A percentile compares a stretch with the other conserved stretches of the same genome.
Evolutionary conservation across 23 tunicate species (phyloP).

Genomic region (Trididemnum nubilum): DNA sequence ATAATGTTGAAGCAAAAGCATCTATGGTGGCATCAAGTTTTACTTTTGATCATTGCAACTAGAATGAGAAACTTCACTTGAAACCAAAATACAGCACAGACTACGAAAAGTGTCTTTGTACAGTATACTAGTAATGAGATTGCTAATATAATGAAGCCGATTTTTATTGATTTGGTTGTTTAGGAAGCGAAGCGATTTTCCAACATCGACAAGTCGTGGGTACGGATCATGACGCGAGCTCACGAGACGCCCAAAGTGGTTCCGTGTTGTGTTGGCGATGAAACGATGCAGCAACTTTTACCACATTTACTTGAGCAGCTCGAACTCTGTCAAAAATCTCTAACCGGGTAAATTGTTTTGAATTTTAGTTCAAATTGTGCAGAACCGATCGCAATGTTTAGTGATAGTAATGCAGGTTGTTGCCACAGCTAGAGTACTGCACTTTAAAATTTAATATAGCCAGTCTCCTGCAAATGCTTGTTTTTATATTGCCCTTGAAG

Average conservation of each 20-base stretch:
- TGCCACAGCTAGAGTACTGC: not conserved
- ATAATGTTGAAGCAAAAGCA: too few species aligned
- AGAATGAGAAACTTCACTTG: too few species aligned
- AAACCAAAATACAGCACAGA: too few species aligned
- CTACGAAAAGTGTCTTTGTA: too few species aligned
- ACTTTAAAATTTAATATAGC: too few species aligned
- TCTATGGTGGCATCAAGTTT: too few species aligned
- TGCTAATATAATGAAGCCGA: too few species aligned
- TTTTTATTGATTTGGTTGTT: too few species aligned
- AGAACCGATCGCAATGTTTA: too few species aligned
- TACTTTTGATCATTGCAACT: too few species aligned
- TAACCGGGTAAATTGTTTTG: conserved; percentile 84
- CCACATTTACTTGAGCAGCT: conserved; percentile 95
- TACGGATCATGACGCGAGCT: conserved; percentile 94
- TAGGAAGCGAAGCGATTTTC: conserved; percentile 97
- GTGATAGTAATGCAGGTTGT: not conserved
- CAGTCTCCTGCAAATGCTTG: not conserved
- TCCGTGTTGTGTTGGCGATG: conserved; percentile 93
- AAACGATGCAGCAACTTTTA: conserved; percentile 87
- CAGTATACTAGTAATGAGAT: too few species aligned
- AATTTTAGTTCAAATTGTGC: too few species aligned
- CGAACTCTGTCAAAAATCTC: conserved; percentile 92
- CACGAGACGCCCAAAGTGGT: conserved; percentile 93
- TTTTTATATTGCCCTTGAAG: not conserved
- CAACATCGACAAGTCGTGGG: conserved; percentile 97